Evolutionary conservation across 2,888 invertebrate genomes (phyloP).

Genomic region (Aromia moschata): DNA sequence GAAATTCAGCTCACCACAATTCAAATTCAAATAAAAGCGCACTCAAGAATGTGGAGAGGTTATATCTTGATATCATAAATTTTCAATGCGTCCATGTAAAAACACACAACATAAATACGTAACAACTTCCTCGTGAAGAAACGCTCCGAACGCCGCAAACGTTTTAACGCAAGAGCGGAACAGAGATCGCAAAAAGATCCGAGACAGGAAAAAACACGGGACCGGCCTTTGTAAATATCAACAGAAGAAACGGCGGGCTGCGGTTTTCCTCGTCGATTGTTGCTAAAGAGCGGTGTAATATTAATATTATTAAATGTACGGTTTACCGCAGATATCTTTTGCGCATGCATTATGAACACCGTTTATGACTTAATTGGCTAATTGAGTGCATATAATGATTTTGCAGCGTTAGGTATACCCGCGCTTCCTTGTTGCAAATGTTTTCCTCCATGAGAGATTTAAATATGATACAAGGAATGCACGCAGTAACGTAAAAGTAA

Average conservation of each 20-base stretch:
- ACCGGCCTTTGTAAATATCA: constrained; percentile 21
- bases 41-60: constrained; percentile 27
- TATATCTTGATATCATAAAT: constrained; percentile 39
- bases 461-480: too few relatives aligned
- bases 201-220: constrained; percentile 14
- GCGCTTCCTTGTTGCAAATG: too few relatives aligned
- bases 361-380: too few relatives aligned
- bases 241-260: constrained; percentile 17
- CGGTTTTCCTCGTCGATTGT: constrained; percentile 30
- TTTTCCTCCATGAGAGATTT: too few relatives aligned
- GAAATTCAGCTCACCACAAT: constrained; percentile 31
- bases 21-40: constrained; percentile 32
- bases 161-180: constrained; percentile 25
- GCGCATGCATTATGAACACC: constrained; percentile 4
- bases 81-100: constrained; percentile 37
- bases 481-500: too few relatives aligned
- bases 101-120: constrained; percentile 35
- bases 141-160: constrained; percentile 24
- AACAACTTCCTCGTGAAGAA: constrained; percentile 41
- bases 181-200: constrained; percentile 30
- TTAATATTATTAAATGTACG: constrained; percentile 20
- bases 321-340: constrained; percentile 15
- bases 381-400: too few relatives aligned
- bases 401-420: too few relatives aligned
- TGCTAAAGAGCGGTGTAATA: constrained; percentile 17